Percentiles rank a stretch among this genome's conserved stretches.
Conservation (phyloP, 2,113 vertebrate species). For the Campylorhamphus procurvoides region DNA sequence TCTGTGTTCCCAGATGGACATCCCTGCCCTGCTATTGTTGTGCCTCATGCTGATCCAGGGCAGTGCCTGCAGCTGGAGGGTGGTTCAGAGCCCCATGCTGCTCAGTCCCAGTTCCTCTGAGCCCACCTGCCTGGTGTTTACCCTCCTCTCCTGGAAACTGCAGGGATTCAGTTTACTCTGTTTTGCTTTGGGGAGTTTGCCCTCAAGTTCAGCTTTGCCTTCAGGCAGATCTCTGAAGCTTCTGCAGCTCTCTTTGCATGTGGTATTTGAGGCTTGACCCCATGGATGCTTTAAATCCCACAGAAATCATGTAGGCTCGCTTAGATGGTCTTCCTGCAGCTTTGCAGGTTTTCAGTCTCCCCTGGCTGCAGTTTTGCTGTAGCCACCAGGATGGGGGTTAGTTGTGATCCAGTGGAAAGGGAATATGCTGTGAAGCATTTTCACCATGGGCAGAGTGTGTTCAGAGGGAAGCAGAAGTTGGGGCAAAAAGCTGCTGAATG, state of each 20-base stretch:
- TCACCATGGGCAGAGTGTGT: background rate
- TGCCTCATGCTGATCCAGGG: fast-evolving
- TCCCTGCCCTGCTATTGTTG: background rate
- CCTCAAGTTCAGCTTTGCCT: background rate
- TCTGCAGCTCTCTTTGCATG: fast-evolving
- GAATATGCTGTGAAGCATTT: background rate
- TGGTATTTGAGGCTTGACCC: background rate
- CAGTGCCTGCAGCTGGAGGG: background rate
- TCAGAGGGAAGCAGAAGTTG: background rate
- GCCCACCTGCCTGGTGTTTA: background rate
- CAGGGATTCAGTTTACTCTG: background rate
- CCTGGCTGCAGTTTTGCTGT: background rate
- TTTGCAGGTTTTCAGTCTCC: background rate
- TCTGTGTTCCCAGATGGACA: background rate
- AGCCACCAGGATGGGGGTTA: background rate
- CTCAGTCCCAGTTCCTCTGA: background rate
- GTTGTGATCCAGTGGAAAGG: background rate
- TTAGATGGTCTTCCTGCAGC: background rate
- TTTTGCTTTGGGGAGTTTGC: background rate
- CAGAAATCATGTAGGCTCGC: background rate
- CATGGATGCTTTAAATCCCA: background rate
- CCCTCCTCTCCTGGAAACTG: background rate
- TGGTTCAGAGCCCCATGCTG: fast-evolving
- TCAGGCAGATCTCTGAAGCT: background rate
- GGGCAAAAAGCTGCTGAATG: background rate